Evolutionary conservation across 2,113 vertebrate genomes (phyloP).

Genomic region (Cricetomys ansorgei): DNA sequence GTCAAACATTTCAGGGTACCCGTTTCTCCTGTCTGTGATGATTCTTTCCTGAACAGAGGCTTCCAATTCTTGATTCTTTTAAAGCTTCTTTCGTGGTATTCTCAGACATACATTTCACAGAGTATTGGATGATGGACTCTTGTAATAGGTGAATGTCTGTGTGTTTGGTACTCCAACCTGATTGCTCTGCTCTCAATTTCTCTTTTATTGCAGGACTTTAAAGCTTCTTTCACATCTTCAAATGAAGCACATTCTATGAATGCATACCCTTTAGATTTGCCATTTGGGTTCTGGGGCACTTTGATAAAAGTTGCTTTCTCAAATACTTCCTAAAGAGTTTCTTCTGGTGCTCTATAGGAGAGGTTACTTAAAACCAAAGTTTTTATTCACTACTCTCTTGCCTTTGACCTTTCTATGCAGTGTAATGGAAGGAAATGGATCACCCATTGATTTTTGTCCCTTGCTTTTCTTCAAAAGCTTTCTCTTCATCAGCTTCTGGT

Average conservation of each 20-base stretch:
- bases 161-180: no score
- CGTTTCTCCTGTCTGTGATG: slow-evolving; percentile 89
- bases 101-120: slow-evolving; percentile 94
- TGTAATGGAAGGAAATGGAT: neutral
- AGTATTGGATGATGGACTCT: slow-evolving; percentile 90
- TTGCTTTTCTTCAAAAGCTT: neutral
- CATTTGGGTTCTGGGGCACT: neutral
- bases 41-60: slow-evolving; percentile 92
- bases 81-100: slow-evolving; percentile 94
- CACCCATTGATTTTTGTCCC: neutral
- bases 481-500: slow-evolving; percentile 63
- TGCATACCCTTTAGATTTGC: neutral
- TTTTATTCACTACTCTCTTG: neutral
- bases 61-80: slow-evolving; percentile 92
- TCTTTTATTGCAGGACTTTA: neutral
- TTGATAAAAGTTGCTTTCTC: neutral
- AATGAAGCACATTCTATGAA: neutral
- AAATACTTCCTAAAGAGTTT: neutral
- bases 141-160: neutral
- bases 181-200: neutral
- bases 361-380: neutral
- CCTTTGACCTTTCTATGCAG: neutral
- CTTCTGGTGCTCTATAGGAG: neutral
- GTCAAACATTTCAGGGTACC: neutral
- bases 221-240: neutral